phyloP scores from a whole-genome alignment of 2,113 vertebrate genomes.

The Sorex fumeus region DNA sequence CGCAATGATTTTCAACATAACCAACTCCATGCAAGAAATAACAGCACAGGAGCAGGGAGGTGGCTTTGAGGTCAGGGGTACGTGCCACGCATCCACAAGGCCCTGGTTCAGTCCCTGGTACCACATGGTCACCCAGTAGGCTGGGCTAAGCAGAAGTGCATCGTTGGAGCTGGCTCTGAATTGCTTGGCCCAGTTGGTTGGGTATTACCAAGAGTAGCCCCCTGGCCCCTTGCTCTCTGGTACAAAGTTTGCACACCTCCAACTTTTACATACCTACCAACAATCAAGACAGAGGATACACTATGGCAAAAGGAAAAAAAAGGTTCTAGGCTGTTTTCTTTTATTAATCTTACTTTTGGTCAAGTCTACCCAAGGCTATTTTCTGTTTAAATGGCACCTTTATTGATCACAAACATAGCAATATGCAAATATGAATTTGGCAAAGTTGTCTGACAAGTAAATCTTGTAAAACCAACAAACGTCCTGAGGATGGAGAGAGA shows the following conservation, averaged over 20 bases:
- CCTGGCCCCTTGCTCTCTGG: background rate
- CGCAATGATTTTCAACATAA: background rate
- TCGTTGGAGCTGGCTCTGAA: too few relatives aligned
- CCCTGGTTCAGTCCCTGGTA: too few relatives aligned
- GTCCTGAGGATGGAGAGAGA: background rate
- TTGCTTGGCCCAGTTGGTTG: background rate
- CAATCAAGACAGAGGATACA: background rate
- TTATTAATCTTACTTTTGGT: background rate
- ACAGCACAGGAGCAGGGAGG: background rate
- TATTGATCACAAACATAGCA: slow-evolving; percentile 42
- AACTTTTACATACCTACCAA: background rate
- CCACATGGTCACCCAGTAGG: too few relatives aligned
- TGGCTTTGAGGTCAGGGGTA: background rate
- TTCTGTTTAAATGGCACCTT: slow-evolving; percentile 3
- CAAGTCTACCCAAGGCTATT: slow-evolving; percentile 10
- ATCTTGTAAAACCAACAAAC: background rate
- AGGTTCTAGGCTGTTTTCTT: background rate
- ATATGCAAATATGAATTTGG: slow-evolving; percentile 11
- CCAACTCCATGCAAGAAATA: background rate
- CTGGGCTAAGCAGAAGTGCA: background rate
- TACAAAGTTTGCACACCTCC: background rate
- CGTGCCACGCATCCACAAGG: background rate
- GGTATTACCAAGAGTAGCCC: background rate
- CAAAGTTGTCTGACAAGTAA: slow-evolving; percentile 13
- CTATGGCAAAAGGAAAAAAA: slow-evolving; percentile 18